These are phyloP conservation scores for Emmelina monodactyla DNA, from an alignment of 2,888 invertebrate species.

Conservation along the genomic window DNA sequence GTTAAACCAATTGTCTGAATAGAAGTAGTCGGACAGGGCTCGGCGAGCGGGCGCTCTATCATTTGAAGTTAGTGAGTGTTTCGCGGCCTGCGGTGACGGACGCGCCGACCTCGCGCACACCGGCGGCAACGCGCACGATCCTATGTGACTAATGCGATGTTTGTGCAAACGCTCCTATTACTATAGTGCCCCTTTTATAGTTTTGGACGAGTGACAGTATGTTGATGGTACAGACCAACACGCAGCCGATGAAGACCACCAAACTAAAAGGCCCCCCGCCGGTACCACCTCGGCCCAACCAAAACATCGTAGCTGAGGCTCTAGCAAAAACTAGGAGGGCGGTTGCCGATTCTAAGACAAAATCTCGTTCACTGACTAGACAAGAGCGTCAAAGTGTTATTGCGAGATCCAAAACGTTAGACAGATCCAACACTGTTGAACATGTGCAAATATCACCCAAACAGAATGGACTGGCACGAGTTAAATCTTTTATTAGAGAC, in stretches of 20 bases:
- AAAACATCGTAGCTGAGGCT: slow-evolving; percentile 75
- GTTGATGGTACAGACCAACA: slow-evolving; percentile 66
- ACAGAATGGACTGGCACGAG: slow-evolving; percentile 57
- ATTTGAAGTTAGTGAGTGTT: too few relatives aligned
- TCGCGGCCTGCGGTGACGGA: slow-evolving; percentile 37
- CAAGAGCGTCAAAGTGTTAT: slow-evolving; percentile 33
- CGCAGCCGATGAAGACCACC: slow-evolving; percentile 60
- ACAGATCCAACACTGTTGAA: slow-evolving; percentile 33
- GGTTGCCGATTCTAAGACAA: slow-evolving; percentile 55
- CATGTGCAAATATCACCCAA: slow-evolving; percentile 47
- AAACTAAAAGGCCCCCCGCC: slow-evolving; percentile 74
- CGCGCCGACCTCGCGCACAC: slow-evolving; percentile 29
- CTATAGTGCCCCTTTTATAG: slow-evolving; percentile 56
- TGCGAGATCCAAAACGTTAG: slow-evolving; percentile 46
- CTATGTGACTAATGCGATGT: slow-evolving; percentile 13
- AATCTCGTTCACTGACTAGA: slow-evolving; percentile 42
- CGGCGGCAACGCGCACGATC: slow-evolving; percentile 21
- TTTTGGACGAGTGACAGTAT: slow-evolving; percentile 50
- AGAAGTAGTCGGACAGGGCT: slow-evolving; percentile 30
- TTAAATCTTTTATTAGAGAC: slow-evolving; percentile 61
- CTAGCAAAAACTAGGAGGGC: slow-evolving; percentile 71
- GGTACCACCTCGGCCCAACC: slow-evolving; percentile 82
- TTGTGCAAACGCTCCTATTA: slow-evolving; percentile 41
- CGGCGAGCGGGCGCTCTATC: too few relatives aligned
- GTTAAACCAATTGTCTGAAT: too few relatives aligned